phyloP scores from a whole-genome alignment of 2,888 invertebrate genomes.

The Azorinus chamasolen region DNA sequence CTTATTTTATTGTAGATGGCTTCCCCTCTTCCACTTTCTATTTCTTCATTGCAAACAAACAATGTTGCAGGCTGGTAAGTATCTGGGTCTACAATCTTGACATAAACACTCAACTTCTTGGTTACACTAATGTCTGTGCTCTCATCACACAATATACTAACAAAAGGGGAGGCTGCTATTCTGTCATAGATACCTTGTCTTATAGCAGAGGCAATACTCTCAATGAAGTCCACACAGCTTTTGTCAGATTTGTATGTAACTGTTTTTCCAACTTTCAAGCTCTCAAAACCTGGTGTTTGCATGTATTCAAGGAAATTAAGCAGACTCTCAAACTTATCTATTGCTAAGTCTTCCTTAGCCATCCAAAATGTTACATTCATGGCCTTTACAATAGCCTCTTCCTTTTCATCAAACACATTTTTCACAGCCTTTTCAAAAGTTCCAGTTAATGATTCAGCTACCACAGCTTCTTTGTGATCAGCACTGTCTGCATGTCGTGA shows the following conservation, averaged over 20 bases:
- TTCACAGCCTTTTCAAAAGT: constrained; percentile 11
- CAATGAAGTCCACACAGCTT: neutral
- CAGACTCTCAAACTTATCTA: constrained; percentile 25
- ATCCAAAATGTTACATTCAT: constrained; percentile 31
- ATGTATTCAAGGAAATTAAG: constrained; percentile 15
- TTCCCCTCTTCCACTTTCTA: constrained; percentile 20
- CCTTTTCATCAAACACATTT: constrained; percentile 20
- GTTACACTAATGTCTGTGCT: constrained; percentile 13
- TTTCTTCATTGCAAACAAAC: constrained; percentile 5
- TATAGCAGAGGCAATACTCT: too few species aligned
- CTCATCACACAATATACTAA: constrained; percentile 19
- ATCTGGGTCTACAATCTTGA: constrained; percentile 11
- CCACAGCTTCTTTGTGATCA: constrained; percentile 24
- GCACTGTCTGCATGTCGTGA: constrained; percentile 24
- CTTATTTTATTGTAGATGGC: constrained; percentile 5
- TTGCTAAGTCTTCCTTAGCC: constrained; percentile 15
- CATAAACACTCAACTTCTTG: constrained; percentile 25
- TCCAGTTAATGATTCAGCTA: constrained; percentile 11
- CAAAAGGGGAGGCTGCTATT: constrained; percentile 6
- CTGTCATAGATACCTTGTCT: too few species aligned
- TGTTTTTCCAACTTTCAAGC: constrained; percentile 14
- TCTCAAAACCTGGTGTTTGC: constrained; percentile 11
- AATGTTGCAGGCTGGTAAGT: constrained; percentile 14
- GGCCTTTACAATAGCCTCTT: constrained; percentile 6
- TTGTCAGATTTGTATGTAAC: constrained; percentile 25